phyloP scores from a whole-genome alignment of 2,888 invertebrate genomes.

The Cerastis rubricosa region DNA sequence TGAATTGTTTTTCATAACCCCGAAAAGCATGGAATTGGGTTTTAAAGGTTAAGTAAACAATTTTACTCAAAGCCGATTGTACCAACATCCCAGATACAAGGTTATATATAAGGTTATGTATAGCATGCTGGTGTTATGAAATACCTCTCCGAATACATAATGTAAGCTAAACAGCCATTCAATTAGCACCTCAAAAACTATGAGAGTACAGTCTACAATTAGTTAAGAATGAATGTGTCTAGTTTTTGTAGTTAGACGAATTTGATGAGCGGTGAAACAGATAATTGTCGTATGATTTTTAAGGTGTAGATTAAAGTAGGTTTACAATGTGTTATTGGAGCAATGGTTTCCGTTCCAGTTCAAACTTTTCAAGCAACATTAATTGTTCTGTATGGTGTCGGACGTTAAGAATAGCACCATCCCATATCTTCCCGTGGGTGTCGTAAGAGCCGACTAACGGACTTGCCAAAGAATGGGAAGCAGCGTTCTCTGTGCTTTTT shows the following conservation, averaged over 20 bases:
- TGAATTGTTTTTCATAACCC: not conserved
- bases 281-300: slow-evolving; percentile 12
- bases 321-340: not conserved
- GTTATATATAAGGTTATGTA: slow-evolving; percentile 36
- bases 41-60: slow-evolving; percentile 23
- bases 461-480: no score
- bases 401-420: no score
- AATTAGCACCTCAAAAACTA: slow-evolving; percentile 29
- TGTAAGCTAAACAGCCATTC: slow-evolving; percentile 3
- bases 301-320: not conserved
- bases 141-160: slow-evolving; percentile 18
- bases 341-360: not conserved
- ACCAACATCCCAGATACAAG: slow-evolving; percentile 30
- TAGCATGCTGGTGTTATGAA: slow-evolving; percentile 13
- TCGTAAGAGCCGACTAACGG: no score
- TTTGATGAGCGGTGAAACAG: not conserved
- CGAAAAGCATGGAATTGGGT: slow-evolving; percentile 19
- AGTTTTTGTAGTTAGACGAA: slow-evolving; percentile 1
- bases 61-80: slow-evolving; percentile 20
- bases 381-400: no score
- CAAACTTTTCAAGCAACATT: not conserved
- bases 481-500: no score
- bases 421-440: no score
- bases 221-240: not conserved
- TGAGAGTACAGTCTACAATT: not conserved